These are phyloP conservation scores for Drosophila pachea DNA, from an alignment of 1,140 invertebrate genomes.

Conservation along the genomic window DNA sequence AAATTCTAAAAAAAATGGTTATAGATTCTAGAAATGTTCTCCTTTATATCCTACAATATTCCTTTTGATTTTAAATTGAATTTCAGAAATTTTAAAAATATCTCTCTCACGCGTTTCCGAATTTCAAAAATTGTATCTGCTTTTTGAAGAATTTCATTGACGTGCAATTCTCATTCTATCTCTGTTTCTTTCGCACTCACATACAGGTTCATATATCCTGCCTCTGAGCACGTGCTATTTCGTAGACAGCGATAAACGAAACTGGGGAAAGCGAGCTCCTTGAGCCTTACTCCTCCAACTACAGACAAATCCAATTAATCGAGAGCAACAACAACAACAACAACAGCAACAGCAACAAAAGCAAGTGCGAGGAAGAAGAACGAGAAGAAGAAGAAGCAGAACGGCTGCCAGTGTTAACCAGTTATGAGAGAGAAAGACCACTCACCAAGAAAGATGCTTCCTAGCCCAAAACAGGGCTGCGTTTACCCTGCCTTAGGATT, in stretches of 20 bases:
- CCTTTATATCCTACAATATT: no score
- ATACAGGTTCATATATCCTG: constrained; percentile 43
- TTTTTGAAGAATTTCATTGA: not conserved
- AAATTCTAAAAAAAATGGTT: no score
- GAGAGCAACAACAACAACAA: not conserved
- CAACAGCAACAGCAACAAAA: not conserved
- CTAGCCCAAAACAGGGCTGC: constrained; percentile 86
- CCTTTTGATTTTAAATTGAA: no score
- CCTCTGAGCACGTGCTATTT: constrained; percentile 15
- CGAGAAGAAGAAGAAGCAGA: not conserved
- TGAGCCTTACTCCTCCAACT: no score
- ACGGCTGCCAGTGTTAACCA: constrained; percentile 31
- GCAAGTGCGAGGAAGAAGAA: not conserved
- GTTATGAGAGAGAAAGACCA: constrained; percentile 89
- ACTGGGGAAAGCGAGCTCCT: not conserved
- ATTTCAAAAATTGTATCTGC: no score
- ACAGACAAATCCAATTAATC: no score
- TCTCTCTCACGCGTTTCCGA: no score
- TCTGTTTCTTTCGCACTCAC: not conserved
- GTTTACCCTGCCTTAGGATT: constrained; percentile 84
- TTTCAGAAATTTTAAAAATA: no score
- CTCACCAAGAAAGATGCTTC: constrained; percentile 87
- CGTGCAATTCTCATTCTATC: not conserved
- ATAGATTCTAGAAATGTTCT: no score
- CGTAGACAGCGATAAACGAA: constrained; percentile 28